phyloP scores from a whole-genome alignment of 2,797 vertebrate genomes.

The Chloroceryle amazona region DNA sequence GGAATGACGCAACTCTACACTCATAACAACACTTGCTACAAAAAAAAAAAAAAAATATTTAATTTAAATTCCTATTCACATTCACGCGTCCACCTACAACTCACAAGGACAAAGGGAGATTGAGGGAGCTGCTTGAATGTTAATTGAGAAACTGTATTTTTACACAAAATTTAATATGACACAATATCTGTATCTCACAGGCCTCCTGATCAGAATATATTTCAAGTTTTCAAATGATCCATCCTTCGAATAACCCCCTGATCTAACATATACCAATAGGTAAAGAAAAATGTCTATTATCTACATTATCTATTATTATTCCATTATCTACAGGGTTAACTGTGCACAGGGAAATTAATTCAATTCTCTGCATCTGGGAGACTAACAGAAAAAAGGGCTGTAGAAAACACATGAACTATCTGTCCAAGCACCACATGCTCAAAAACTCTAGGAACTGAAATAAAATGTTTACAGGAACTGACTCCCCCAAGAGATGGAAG shows the following conservation, averaged over 20 bases:
- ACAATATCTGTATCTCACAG: not conserved
- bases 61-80: not conserved
- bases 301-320: not conserved
- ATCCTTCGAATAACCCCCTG: not conserved
- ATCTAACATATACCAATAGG: not conserved
- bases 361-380: not conserved
- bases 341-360: not conserved
- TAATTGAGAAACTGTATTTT: not conserved
- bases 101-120: not conserved
- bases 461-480: not conserved
- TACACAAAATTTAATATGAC: not conserved
- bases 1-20: not conserved
- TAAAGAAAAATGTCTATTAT: not conserved
- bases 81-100: not conserved
- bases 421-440: not conserved
- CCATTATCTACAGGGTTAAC: not conserved
- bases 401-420: not conserved
- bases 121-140: not conserved
- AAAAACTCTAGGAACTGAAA: not conserved
- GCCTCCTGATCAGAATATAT: not conserved
- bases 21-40: not conserved
- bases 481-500: not conserved
- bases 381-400: not conserved
- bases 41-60: not conserved
- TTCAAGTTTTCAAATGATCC: not conserved